phyloP scores from a whole-genome alignment of 2,888 invertebrate genomes.

The Cryptocephalus primarius region DNA sequence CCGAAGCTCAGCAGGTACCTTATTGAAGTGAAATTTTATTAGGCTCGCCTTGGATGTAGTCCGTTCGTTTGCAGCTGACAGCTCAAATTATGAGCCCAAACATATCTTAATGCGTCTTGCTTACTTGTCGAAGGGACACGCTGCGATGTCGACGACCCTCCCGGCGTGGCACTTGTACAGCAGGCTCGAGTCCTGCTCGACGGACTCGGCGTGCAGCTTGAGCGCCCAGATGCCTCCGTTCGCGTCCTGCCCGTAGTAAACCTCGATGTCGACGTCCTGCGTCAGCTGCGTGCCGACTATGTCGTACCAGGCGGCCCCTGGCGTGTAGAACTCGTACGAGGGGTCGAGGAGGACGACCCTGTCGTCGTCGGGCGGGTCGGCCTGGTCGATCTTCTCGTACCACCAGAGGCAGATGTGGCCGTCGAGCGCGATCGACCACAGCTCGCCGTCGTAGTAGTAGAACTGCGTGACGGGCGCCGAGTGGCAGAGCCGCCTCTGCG shows the following conservation, averaged over 20 bases:
- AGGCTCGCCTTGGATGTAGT: too few relatives aligned
- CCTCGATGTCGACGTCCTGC: too few relatives aligned
- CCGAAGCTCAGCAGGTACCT: conserved; percentile 60
- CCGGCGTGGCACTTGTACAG: conserved; percentile 68
- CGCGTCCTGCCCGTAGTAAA: conserved; percentile 60
- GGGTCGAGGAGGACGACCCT: conserved; percentile 74
- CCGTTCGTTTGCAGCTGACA: too few relatives aligned
- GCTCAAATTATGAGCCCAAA: too few relatives aligned
- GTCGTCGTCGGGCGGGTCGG: conserved; percentile 73
- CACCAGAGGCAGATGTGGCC: conserved; percentile 79
- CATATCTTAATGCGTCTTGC: too few relatives aligned
- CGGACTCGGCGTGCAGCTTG: conserved; percentile 46
- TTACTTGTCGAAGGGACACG: conserved; percentile 52
- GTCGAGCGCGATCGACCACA: conserved; percentile 50
- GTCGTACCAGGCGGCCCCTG: conserved; percentile 37
- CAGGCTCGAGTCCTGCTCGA: conserved; percentile 21
- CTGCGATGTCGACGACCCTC: conserved; percentile 53
- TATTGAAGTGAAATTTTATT: too few relatives aligned
- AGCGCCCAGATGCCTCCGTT: conserved; percentile 73
- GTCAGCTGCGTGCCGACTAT: too few relatives aligned
- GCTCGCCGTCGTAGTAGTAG: conserved; percentile 31
- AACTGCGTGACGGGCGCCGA: conserved; percentile 60
- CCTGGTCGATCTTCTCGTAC: conserved; percentile 82
- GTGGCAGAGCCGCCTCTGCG: conserved; percentile 65
- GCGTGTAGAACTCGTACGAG: conserved; percentile 65